Conservation (phyloP, 2,888 invertebrate genomes). For the Brenthis ino region DNA sequence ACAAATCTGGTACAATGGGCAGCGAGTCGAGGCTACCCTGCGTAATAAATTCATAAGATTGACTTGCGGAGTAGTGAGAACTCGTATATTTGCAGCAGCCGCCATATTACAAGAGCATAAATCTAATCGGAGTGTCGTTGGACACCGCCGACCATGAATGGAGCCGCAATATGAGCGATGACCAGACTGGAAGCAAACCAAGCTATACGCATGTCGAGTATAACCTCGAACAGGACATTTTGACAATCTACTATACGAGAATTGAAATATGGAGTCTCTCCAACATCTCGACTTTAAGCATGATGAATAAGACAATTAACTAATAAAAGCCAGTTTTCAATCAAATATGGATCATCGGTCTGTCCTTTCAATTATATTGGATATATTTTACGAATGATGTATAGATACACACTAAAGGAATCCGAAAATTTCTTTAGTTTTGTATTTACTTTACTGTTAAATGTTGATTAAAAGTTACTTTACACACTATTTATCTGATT, state of each 20-base stretch:
- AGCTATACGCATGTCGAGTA: conserved; percentile 56
- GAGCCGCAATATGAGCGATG: conserved; percentile 72
- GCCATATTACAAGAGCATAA: conserved; percentile 71
- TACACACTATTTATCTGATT: not conserved
- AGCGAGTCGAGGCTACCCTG: conserved; percentile 56
- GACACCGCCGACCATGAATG: conserved; percentile 62
- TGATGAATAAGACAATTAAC: conserved; percentile 43
- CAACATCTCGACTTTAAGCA: conserved; percentile 48
- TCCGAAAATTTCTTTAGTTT: not conserved
- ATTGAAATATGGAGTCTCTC: conserved; percentile 73
- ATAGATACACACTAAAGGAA: not conserved
- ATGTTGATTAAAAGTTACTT: not conserved
- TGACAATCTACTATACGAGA: conserved; percentile 73
- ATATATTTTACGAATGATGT: conserved; percentile 2
- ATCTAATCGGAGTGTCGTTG: conserved; percentile 74
- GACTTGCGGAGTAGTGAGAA: conserved; percentile 73
- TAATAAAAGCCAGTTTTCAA: conserved; percentile 33
- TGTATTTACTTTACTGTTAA: not conserved
- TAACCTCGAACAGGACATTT: conserved; percentile 60
- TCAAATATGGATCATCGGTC: conserved; percentile 20
- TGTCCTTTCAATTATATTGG: not conserved
- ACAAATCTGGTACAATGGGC: conserved; percentile 66
- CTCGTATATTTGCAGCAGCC: conserved; percentile 76
- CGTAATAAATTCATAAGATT: conserved; percentile 77
- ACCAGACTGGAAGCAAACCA: conserved; percentile 52